These are phyloP conservation scores for Phalacrocorax aristotelis DNA, from an alignment of 2,113 vertebrate species.

Conservation along the genomic window DNA sequence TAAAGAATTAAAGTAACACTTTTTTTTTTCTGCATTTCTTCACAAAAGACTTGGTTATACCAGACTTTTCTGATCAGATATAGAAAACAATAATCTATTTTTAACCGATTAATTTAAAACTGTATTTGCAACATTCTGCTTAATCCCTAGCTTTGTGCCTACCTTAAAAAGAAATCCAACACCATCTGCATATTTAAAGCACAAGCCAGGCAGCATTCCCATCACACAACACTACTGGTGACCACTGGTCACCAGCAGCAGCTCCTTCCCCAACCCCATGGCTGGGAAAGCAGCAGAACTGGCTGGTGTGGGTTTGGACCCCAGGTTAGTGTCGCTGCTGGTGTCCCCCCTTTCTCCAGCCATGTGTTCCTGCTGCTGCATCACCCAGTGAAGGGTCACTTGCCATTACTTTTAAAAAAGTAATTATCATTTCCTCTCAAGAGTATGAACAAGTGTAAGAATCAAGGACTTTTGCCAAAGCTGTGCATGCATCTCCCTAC, in stretches of 20 bases:
- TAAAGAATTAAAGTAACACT: background rate
- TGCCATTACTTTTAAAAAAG: background rate
- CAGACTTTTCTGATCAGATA: background rate
- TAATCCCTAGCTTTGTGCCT: background rate
- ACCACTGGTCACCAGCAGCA: background rate
- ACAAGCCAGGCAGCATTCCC: background rate
- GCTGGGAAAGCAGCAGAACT: background rate
- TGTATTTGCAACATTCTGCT: background rate
- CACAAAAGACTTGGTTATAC: background rate
- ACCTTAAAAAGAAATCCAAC: background rate
- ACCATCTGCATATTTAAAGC: background rate
- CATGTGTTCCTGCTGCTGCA: rapidly evolving
- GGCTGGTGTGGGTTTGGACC: background rate
- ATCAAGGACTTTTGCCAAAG: background rate
- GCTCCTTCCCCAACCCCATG: background rate
- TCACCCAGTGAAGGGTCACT: background rate
- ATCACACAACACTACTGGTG: background rate
- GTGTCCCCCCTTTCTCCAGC: background rate
- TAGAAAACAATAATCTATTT: background rate
- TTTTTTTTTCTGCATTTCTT: background rate
- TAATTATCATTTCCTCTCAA: rapidly evolving
- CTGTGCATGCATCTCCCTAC: background rate
- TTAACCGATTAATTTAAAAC: background rate
- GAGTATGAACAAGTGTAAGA: background rate
- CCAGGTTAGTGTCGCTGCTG: background rate